Evolutionary conservation across 2,113 vertebrate genomes (phyloP).

Genomic region (Neomonachus schauinslandi): DNA sequence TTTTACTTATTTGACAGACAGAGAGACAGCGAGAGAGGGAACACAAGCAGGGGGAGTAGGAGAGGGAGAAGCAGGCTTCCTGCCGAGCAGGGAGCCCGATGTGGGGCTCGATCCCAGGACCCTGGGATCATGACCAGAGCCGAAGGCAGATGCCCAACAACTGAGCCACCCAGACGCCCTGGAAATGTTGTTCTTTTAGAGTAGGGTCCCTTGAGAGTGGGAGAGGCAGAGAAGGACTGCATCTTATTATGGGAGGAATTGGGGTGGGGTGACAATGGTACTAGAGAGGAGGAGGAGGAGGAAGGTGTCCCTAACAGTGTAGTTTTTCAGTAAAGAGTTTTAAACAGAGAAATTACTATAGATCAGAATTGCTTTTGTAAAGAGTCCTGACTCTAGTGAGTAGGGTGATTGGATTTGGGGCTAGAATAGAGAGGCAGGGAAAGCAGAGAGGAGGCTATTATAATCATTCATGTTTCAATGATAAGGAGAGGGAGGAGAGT

Average conservation of each 20-base stretch:
- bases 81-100: too few species aligned
- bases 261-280: rapidly evolving
- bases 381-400: background rate
- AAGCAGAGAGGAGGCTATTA: background rate
- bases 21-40: too few species aligned
- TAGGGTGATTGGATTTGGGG: background rate
- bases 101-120: too few species aligned
- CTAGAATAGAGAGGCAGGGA: background rate
- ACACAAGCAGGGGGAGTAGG: too few species aligned
- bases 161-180: background rate
- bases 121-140: too few species aligned
- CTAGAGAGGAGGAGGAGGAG: background rate
- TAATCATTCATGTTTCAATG: background rate
- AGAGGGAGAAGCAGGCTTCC: too few species aligned
- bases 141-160: too few species aligned
- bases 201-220: constrained; percentile 24
- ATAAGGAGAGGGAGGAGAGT: background rate
- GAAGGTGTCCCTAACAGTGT: background rate
- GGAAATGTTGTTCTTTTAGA: constrained; percentile 49
- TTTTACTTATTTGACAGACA: too few species aligned
- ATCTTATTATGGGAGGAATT: background rate
- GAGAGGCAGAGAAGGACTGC: background rate
- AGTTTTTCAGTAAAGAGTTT: background rate
- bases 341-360: background rate
- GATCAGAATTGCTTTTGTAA: constrained; percentile 17